Percentiles rank a stretch among this genome's conserved stretches.
phyloP scores from a whole-genome alignment of 2,113 vertebrate species.

The Vombatus ursinus region DNA sequence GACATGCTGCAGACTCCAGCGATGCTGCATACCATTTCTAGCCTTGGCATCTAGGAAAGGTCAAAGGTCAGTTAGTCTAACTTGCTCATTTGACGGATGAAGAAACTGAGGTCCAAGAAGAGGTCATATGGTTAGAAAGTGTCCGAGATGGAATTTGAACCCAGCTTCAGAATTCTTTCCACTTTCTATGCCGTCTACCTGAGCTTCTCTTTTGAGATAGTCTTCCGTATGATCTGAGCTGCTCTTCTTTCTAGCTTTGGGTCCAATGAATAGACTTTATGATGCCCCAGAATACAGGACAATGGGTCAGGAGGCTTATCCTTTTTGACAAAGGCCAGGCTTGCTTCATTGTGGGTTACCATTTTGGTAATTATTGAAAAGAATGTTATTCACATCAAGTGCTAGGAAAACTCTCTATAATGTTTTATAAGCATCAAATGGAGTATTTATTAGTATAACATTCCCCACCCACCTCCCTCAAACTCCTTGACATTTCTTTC shows the following conservation, averaged over 20 bases:
- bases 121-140: background rate
- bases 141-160: background rate
- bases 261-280: background rate
- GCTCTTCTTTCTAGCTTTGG: background rate
- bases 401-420: slow-evolving; percentile 70
- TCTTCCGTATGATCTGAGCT: background rate
- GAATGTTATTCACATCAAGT: slow-evolving; percentile 38
- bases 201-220: background rate
- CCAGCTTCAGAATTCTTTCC: background rate
- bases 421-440: slow-evolving; percentile 53
- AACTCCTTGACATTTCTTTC: fast-evolving
- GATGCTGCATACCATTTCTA: background rate
- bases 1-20: background rate
- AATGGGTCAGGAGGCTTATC: background rate
- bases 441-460: slow-evolving; percentile 48
- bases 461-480: background rate
- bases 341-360: background rate
- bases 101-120: background rate
- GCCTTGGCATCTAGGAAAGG: background rate
- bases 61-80: background rate
- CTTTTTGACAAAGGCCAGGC: background rate
- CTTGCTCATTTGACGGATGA: background rate
- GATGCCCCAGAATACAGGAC: background rate
- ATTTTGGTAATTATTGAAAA: slow-evolving; percentile 67
- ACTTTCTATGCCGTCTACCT: background rate